Conservation (phyloP, 2,888 invertebrate species). For the Trachelus troglodyta region DNA sequence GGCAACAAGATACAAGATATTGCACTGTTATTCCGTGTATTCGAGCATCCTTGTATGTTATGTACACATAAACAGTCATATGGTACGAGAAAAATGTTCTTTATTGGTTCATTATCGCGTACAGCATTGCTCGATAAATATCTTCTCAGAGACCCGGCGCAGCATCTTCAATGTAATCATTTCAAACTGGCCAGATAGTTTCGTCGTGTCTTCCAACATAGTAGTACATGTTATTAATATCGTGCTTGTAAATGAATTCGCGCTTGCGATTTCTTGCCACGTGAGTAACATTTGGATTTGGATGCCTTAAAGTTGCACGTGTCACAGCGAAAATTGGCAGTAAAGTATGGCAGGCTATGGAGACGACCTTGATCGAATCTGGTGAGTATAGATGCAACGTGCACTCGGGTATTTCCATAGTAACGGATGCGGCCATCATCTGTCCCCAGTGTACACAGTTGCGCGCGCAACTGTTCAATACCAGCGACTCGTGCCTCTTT, state of each 20-base stretch:
- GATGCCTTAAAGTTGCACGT: background rate
- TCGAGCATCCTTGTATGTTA: background rate
- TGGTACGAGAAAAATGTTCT: background rate
- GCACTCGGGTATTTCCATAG: slow-evolving; percentile 13
- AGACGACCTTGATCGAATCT: background rate
- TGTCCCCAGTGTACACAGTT: slow-evolving; percentile 20
- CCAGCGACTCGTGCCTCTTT: slow-evolving; percentile 22
- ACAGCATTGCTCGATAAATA: background rate
- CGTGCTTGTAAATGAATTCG: background rate
- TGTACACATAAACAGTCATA: background rate
- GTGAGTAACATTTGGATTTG: background rate
- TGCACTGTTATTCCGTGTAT: background rate
- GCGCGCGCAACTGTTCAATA: slow-evolving; percentile 60
- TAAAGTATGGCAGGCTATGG: background rate
- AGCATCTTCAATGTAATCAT: background rate
- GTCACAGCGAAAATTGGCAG: background rate
- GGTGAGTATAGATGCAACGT: background rate
- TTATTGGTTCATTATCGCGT: background rate
- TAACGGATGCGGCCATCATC: slow-evolving; percentile 20
- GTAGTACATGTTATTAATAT: background rate
- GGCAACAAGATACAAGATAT: background rate
- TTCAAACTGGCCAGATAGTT: background rate
- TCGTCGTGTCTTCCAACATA: background rate
- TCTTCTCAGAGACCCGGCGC: background rate
- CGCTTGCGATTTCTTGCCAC: background rate